Base-by-base conservation (phyloP, 1,140 invertebrate species). In the Tetragonula clypearis region DNA sequence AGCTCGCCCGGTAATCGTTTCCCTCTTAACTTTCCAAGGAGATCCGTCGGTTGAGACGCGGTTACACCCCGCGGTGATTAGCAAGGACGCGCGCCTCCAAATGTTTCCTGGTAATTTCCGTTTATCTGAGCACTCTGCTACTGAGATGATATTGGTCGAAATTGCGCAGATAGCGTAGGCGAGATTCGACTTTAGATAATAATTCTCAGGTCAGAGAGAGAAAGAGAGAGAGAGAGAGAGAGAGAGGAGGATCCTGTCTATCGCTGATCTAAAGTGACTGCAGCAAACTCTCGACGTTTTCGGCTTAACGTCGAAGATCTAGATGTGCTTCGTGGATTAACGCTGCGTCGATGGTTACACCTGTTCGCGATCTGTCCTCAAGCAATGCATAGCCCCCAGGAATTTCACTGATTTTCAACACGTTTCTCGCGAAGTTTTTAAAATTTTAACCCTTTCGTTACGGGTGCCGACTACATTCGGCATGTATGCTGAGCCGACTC, bases 251-350 rank as follows among this genome's bases (percentile, higher is more conserved):
- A 1, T 11, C 30, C 21, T 5, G 2, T 9, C 0, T 77, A 49
- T 62, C 58, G 26, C 0, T 8, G 19, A 56, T 75, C 53, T 58
- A 41, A 77, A 77, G 75, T n/a, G 49, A 49, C 75, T 35, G 75
- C 41, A 21, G 75, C 8, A 69, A 79, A 68, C 14, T 79, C 68
- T 79, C 21, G 26, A 2, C 23, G 15, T 79, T 79, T 79, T 23
- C 35, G 17, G 19, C n/a, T 62, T 41, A n/a, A 9, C 35, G 35
- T 1, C n/a, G 41, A 6, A 62, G 58, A 77, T 77, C 30, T 49
- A 77, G 21, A 65, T 77, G 15, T 74, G 35, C 65, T 77, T 58
- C 58, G 58, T 17, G 1, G 56, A 2, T 1, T n/a, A 56, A 74
- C 60, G 23, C 12, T 62, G 41, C 41, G 41, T 49, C 41, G 41